These are phyloP conservation scores for Schizothorax lantsangensis DNA, from an alignment of 2,797 vertebrate genomes.

Conservation along the genomic window DNA sequence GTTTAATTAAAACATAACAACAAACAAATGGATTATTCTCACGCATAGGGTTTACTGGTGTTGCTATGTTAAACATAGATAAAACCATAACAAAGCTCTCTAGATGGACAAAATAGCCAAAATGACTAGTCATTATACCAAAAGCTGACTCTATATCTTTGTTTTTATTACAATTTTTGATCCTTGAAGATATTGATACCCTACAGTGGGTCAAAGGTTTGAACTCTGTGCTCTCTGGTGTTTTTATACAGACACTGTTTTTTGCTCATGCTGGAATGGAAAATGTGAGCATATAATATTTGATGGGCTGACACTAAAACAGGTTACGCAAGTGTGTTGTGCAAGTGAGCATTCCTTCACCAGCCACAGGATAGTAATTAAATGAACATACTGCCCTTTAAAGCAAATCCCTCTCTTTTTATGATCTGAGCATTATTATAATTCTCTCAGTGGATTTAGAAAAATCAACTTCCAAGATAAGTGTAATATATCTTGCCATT, in stretches of 20 bases:
- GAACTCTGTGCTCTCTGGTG: conserved; percentile 35
- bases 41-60: conserved; percentile 9
- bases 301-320: conserved; percentile 65
- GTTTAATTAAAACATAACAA: conserved; percentile 35
- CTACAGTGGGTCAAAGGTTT: conserved; percentile 4
- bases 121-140: not conserved
- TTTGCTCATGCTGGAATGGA: conserved; percentile 67
- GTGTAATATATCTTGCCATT: not conserved
- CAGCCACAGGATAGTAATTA: conserved; percentile 22
- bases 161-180: not conserved
- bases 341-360: conserved; percentile 71
- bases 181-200: not conserved
- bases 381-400: conserved; percentile 69
- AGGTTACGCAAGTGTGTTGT: conserved; percentile 72
- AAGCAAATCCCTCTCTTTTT: conserved; percentile 50
- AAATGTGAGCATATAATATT: conserved; percentile 66
- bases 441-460: not conserved
- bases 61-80: not conserved
- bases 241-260: conserved; percentile 54
- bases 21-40: conserved; percentile 20
- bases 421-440: not conserved
- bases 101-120: not conserved
- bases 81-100: not conserved
- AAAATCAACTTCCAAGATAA: conserved; percentile 9
- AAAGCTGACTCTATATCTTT: not conserved